These are phyloP conservation scores for Prochilodus magdalenae DNA, from an alignment of 2,113 vertebrate species.

Conservation along the genomic window DNA sequence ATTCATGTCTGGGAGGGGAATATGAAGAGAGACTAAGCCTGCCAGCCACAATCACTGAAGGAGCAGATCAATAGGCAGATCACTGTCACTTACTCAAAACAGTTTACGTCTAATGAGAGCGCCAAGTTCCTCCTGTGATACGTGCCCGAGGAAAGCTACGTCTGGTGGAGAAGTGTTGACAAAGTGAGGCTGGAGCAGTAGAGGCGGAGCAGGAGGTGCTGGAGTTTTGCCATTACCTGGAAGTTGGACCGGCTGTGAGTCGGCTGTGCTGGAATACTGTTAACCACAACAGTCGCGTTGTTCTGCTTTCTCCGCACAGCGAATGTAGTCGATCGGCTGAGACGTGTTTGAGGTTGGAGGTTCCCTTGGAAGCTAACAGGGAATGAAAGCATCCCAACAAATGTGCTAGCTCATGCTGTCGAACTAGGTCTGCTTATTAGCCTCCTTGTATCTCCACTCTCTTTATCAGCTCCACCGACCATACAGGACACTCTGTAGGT, in stretches of 20 bases:
- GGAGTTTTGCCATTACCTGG: not conserved
- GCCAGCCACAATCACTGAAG: conserved; percentile 7
- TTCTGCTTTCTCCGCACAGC: too few relatives aligned
- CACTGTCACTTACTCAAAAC: conserved; percentile 21
- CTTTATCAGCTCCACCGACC: too few relatives aligned
- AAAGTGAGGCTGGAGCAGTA: not conserved
- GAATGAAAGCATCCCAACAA: too few relatives aligned
- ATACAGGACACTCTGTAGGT: too few relatives aligned
- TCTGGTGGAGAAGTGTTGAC: conserved; percentile 1
- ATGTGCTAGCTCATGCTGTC: too few relatives aligned
- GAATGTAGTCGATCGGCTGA: too few relatives aligned
- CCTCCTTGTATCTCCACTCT: too few relatives aligned
- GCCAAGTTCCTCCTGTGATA: not conserved
- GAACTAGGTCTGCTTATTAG: too few relatives aligned
- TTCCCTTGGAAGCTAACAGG: too few relatives aligned
- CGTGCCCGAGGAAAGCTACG: not conserved
- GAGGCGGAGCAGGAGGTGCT: not conserved
- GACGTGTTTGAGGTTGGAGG: too few relatives aligned
- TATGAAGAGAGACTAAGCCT: conserved; percentile 9
- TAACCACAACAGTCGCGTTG: too few relatives aligned
- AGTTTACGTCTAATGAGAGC: conserved; percentile 25
- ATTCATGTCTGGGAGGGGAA: conserved; percentile 9
- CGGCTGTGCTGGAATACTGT: not conserved
- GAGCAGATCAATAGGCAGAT: conserved; percentile 18
- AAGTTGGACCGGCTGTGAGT: not conserved